Evolutionary conservation across 1,140 invertebrate genomes (phyloP).

Genomic region (Belonocnema kinseyi): DNA sequence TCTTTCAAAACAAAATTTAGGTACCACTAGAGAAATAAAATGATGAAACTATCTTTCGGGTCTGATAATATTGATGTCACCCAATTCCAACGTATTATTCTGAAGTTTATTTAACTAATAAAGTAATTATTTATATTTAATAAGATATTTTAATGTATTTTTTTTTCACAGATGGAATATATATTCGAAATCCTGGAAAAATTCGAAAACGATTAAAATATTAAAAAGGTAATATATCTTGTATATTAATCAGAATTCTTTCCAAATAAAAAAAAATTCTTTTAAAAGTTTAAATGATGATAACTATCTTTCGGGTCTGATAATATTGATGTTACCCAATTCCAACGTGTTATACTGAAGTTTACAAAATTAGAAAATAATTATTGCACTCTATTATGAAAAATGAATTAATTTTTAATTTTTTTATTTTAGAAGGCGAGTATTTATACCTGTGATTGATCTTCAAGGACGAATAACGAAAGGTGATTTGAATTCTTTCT

Average conservation of each 20-base stretch:
- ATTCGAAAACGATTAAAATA: no score
- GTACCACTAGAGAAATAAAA: constrained; percentile 7
- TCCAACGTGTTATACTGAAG: constrained; percentile 53
- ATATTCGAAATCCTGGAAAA: no score
- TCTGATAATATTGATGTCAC: constrained; percentile 55
- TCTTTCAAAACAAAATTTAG: no score
- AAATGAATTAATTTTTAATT: neutral
- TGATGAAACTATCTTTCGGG: constrained; percentile 62
- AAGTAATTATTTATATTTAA: no score
- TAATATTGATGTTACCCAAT: constrained; percentile 47
- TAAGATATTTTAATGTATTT: no score
- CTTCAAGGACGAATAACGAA: neutral
- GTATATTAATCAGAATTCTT: neutral
- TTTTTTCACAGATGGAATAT: no score
- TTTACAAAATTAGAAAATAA: neutral
- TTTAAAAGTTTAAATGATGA: constrained; percentile 53
- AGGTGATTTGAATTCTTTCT: neutral
- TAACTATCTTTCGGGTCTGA: constrained; percentile 59
- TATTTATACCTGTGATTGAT: neutral
- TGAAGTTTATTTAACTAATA: neutral
- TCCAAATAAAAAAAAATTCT: no score
- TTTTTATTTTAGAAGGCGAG: neutral
- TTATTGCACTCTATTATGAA: neutral
- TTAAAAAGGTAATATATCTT: neutral
- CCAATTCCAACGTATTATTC: constrained; percentile 52